Conservation (phyloP, 1,140 invertebrate genomes). For the Bactericera cockerelli region DNA sequence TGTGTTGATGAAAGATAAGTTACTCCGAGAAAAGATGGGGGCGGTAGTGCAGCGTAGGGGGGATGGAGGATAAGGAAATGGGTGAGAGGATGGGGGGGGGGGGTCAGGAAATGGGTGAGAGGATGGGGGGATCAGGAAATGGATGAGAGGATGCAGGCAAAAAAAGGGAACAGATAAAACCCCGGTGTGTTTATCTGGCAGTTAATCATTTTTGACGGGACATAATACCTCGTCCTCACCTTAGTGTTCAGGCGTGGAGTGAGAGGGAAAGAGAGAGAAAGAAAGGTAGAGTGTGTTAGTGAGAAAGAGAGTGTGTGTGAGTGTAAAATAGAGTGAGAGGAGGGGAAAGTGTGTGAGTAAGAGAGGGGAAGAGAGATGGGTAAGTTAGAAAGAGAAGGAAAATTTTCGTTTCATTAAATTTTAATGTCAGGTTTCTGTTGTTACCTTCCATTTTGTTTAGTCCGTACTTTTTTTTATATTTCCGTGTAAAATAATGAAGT, state of each 20-base stretch:
- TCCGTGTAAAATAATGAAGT: too few relatives aligned
- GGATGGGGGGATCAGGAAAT: too few relatives aligned
- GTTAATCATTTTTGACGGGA: constrained; percentile 8
- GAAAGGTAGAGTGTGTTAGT: too few relatives aligned
- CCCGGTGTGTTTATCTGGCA: constrained; percentile 5
- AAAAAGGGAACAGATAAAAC: not conserved
- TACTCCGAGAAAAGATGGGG: not conserved
- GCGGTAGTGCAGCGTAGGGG: not conserved
- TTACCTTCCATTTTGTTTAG: too few relatives aligned
- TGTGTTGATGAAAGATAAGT: constrained; percentile 7
- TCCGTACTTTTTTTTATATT: too few relatives aligned
- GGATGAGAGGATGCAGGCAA: not conserved
- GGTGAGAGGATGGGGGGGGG: not conserved
- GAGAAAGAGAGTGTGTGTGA: too few relatives aligned
- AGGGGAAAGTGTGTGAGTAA: not conserved
- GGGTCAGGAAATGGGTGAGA: too few relatives aligned
- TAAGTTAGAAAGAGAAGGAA: not conserved
- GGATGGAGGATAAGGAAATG: not conserved
- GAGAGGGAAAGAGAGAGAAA: not conserved
- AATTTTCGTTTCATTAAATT: constrained; percentile 7
- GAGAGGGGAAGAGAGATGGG: not conserved
- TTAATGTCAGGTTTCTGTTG: not conserved
- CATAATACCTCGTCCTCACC: not conserved
- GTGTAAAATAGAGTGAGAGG: too few relatives aligned
- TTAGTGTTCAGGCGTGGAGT: not conserved